Base-by-base conservation (phyloP, 2,888 invertebrate species). In the Cosmia trapezina region DNA sequence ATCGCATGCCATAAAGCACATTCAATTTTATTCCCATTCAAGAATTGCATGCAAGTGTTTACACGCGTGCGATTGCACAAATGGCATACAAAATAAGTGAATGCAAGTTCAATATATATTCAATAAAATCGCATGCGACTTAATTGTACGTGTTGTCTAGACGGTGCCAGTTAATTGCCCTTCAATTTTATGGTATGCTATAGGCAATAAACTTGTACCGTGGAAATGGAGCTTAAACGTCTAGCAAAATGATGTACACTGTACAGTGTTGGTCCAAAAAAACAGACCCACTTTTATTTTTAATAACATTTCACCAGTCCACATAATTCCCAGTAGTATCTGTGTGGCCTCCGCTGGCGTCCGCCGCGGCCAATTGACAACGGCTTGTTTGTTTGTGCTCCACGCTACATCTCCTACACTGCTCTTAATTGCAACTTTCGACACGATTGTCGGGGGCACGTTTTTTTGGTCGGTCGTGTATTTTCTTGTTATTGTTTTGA, bases 401-500 rank as follows among this genome's bases (percentile, higher is more conserved):
- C 75, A 83, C 83, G 86, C 80, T 62, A 83, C 94, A 92, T 94
- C 89, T 91, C 88, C 89, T 85, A 80, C 87, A 87, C 88, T 85
- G 85, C 81, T 89, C 89, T 92, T 94, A 94, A 94, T 94, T 93
- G 90, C 91, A 74, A 89, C 89, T 92, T 90, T 92, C 92, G 83
- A 90, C 92, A 90, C 89, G 70, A 83, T 83, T 70, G 83, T 67
- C 70, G 74, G 12, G 75, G 61, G 66, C 53, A 54, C 1, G 19
- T 57, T 74, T 83, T 83, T 73, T 74, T 83, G 65, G 28, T 49
- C 12, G 1, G 59, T 9, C 41, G 65, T 59, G 54, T 22, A 63
- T 73, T 78, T 41, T 73, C 60, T 56, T 12, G 51, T 60, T 69
- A 78, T 57, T 67, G 63, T 74, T 64, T 64, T 72, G 14, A 61